phyloP scores from a whole-genome alignment of 2,888 invertebrate genomes.

The Cosmopolites sordidus region DNA sequence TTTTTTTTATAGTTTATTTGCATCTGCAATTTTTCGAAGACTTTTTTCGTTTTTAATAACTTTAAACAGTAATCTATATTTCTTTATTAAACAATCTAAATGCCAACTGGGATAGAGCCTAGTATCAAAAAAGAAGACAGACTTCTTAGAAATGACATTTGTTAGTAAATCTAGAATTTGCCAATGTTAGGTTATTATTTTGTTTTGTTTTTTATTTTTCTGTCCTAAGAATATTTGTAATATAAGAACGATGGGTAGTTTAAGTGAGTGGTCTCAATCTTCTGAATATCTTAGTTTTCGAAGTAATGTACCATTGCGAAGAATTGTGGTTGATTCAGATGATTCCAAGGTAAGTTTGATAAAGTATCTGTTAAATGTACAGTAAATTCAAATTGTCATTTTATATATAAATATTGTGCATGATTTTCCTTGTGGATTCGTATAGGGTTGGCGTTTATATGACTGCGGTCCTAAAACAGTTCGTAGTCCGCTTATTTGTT shows the following conservation, averaged over 20 bases:
- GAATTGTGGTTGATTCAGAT: conserved; percentile 76
- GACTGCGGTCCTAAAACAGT: conserved; percentile 82
- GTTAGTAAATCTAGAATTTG: no score
- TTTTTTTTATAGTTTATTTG: no score
- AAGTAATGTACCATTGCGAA: conserved; percentile 69
- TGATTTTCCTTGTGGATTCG: no score
- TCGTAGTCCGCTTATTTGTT: conserved; percentile 73
- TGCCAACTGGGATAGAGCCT: no score
- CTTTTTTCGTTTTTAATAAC: no score
- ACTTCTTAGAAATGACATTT: no score
- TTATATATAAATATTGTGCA: no score
- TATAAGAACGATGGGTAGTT: conserved; percentile 58
- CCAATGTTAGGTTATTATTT: no score
- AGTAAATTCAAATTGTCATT: neutral
- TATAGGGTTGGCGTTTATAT: conserved; percentile 82
- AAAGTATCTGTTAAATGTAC: neutral
- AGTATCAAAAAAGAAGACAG: no score
- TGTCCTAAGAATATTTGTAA: neutral
- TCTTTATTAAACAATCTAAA: no score
- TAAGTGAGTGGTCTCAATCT: conserved; percentile 69
- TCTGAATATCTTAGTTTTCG: conserved; percentile 77
- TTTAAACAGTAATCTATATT: no score
- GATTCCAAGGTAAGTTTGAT: conserved; percentile 71
- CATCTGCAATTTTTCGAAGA: no score
- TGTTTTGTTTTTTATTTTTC: neutral